A percentile compares a stretch with the other conserved stretches of the same genome.
Conservation (phyloP, 2,797 vertebrate genomes). For the Eulemur rubriventer region DNA sequence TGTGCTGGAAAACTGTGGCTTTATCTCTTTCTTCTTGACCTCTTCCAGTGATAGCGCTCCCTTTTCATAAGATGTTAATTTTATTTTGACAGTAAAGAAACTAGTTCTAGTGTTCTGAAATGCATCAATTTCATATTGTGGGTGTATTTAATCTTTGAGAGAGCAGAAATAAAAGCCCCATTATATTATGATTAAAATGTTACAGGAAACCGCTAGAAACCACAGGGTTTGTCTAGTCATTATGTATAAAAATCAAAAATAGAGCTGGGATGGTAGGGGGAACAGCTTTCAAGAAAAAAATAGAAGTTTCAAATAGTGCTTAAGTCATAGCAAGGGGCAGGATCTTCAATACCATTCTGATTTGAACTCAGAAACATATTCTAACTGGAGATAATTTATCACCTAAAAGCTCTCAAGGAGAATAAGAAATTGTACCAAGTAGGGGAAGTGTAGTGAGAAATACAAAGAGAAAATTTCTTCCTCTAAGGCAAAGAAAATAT, state of each 20-base stretch:
- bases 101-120: background rate
- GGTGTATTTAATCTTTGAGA: background rate
- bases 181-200: slow-evolving; percentile 33
- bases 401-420: background rate
- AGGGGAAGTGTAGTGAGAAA: background rate
- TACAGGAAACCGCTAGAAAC: slow-evolving; percentile 32
- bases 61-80: slow-evolving; percentile 35
- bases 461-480: background rate
- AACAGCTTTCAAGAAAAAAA: slow-evolving; percentile 9
- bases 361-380: slow-evolving; percentile 19
- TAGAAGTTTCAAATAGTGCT: background rate
- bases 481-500: background rate
- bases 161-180: background rate
- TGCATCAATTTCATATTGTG: background rate
- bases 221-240: background rate
- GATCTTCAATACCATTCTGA: background rate
- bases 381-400: background rate
- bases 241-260: background rate
- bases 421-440: background rate
- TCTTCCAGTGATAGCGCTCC: background rate
- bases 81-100: slow-evolving; percentile 46
- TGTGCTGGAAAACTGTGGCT: background rate
- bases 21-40: background rate
- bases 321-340: slow-evolving; percentile 29
- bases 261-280: background rate